Evolutionary conservation across 92 coral and sea anemone genomes (phyloP).

Genomic region (Umimayanthus chanpuru): DNA sequence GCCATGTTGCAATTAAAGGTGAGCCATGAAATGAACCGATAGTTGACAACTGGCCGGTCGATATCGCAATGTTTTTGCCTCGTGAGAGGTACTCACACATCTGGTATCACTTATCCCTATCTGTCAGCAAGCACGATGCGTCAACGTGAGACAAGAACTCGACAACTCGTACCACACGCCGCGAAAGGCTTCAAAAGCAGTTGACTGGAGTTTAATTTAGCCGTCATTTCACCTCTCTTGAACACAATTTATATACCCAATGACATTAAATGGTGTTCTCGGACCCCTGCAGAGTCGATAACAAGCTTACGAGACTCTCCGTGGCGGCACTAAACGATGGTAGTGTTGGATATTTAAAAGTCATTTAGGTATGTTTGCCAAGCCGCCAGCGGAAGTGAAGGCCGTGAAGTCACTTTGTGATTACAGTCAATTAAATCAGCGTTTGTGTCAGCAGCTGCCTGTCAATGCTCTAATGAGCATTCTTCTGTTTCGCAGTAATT

Average conservation of each 20-base stretch:
- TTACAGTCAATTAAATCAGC: conserved; percentile 39
- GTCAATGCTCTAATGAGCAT: conserved; percentile 44
- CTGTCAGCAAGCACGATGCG: conserved; percentile 43
- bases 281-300: conserved; percentile 22
- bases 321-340: neutral
- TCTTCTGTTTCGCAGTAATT: conserved; percentile 45
- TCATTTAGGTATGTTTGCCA: conserved; percentile 28
- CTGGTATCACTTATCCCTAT: conserved; percentile 29
- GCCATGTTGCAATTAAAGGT: neutral
- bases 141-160: conserved; percentile 29
- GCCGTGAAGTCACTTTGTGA: conserved; percentile 33
- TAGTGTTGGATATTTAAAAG: conserved; percentile 36
- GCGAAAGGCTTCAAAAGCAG: neutral
- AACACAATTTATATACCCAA: neutral
- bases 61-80: neutral
- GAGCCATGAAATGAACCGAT: conserved; percentile 12
- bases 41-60: conserved; percentile 11
- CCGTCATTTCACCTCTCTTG: neutral
- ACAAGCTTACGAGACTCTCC: neutral
- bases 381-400: conserved; percentile 38
- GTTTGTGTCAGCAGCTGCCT: conserved; percentile 41
- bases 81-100: neutral
- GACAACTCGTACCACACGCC: conserved; percentile 28
- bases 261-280: neutral
- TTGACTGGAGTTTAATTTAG: neutral